phyloP scores from a whole-genome alignment of 2,797 vertebrate species.

The Crenichthys baileyi region DNA sequence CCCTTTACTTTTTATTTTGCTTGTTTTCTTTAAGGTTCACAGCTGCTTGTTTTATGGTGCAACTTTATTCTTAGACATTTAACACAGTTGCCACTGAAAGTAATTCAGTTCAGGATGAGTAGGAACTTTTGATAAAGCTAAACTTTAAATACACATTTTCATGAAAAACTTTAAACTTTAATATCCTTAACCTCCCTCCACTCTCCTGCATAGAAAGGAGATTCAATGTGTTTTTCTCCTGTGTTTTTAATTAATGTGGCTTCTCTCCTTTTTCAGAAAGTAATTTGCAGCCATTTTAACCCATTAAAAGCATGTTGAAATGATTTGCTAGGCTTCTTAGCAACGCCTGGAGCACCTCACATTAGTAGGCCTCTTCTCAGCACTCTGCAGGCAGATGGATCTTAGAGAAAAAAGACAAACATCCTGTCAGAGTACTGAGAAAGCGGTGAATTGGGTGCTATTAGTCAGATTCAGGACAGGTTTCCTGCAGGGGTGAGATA shows the following conservation, averaged over 20 bases:
- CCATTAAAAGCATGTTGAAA: constrained; percentile 59
- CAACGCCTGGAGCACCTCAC: constrained; percentile 71
- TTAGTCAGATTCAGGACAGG: constrained; percentile 63
- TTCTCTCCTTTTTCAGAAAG: constrained; percentile 36
- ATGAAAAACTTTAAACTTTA: no score
- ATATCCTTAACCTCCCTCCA: neutral
- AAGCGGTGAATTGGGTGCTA: constrained; percentile 43
- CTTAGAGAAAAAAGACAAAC: constrained; percentile 36
- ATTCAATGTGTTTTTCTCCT: constrained; percentile 16
- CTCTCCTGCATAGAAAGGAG: constrained; percentile 26
- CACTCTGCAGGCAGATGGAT: constrained; percentile 52
- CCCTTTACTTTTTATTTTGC: neutral
- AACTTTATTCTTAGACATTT: neutral
- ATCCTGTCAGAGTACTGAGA: constrained; percentile 36
- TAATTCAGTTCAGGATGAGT: neutral
- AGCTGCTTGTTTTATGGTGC: neutral
- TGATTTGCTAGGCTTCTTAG: constrained; percentile 70
- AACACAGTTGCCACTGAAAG: neutral
- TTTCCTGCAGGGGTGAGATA: constrained; percentile 21
- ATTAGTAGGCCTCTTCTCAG: constrained; percentile 46
- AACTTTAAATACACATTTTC: neutral
- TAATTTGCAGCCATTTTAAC: constrained; percentile 26
- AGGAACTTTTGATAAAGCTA: neutral
- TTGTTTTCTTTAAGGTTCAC: neutral
- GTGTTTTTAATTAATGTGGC: constrained; percentile 20